Evolutionary conservation across 2,888 invertebrate genomes (phyloP).

Genomic region (Phengaris alcon): DNA sequence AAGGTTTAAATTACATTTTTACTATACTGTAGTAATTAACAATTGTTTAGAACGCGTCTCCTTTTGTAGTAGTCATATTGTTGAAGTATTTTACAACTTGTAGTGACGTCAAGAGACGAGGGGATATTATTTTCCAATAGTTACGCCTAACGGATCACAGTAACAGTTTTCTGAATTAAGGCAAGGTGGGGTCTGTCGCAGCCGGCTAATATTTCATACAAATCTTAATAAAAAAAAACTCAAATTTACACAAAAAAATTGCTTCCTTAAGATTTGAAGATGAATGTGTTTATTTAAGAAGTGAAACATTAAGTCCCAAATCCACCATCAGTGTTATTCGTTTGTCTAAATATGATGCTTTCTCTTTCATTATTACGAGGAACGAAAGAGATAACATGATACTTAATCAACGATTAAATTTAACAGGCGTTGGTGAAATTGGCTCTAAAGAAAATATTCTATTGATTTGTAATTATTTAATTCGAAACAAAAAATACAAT

Average conservation of each 20-base stretch:
- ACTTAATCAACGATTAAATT: too few relatives aligned
- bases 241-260: background rate
- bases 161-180: conserved; percentile 72
- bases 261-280: background rate
- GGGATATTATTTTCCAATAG: conserved; percentile 49
- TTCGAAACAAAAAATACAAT: background rate
- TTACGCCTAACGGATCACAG: conserved; percentile 75
- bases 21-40: too few relatives aligned
- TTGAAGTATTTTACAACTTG: conserved; percentile 11
- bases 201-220: conserved; percentile 55
- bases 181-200: conserved; percentile 69
- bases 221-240: conserved; percentile 35
- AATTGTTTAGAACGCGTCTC: background rate
- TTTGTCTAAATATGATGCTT: too few relatives aligned
- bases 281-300: background rate
- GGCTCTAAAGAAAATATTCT: too few relatives aligned
- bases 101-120: conserved; percentile 31
- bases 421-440: too few relatives aligned
- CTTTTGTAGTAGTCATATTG: background rate
- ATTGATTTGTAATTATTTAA: too few relatives aligned
- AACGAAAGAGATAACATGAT: too few relatives aligned
- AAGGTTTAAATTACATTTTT: conserved; percentile 1
- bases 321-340: too few relatives aligned
- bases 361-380: too few relatives aligned
- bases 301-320: too few relatives aligned